Evolutionary conservation across 2,888 invertebrate species (phyloP).

Genomic region (Mythimna pallens): DNA sequence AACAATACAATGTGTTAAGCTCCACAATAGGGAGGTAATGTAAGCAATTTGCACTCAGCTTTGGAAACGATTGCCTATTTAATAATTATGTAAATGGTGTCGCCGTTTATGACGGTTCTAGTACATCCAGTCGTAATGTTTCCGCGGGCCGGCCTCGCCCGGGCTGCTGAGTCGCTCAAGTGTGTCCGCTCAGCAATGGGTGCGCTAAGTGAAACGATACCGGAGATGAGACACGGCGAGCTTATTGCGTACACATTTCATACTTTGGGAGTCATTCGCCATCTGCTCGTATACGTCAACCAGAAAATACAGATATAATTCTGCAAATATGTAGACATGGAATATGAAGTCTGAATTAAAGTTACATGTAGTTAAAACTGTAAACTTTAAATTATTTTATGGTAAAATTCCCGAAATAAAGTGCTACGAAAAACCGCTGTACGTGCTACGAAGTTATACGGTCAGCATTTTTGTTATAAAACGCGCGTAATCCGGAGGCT

Average conservation of each 20-base stretch:
- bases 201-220: conserved; percentile 83
- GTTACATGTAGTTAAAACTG: neutral
- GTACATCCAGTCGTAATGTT: conserved; percentile 61
- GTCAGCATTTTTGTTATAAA: conserved; percentile 34
- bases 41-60: conserved; percentile 55
- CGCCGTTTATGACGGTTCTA: conserved; percentile 63
- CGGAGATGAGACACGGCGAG: conserved; percentile 80
- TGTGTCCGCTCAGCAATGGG: conserved; percentile 78
- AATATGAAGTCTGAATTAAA: neutral
- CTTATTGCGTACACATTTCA: conserved; percentile 74
- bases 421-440: conserved; percentile 27
- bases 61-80: conserved; percentile 58
- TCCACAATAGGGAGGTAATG: conserved; percentile 52
- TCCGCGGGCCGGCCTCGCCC: conserved; percentile 64
- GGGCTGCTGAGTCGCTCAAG: conserved; percentile 65
- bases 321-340: neutral
- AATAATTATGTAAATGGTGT: conserved; percentile 63
- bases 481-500: conserved; percentile 16
- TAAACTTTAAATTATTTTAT: neutral
- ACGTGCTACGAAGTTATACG: conserved; percentile 4
- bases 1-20: conserved; percentile 33
- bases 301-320: conserved; percentile 6
- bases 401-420: neutral
- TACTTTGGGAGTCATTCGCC: conserved; percentile 61
- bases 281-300: conserved; percentile 44